Evolutionary conservation across 2,113 vertebrate species (phyloP).

Genomic region (Mola mola): DNA sequence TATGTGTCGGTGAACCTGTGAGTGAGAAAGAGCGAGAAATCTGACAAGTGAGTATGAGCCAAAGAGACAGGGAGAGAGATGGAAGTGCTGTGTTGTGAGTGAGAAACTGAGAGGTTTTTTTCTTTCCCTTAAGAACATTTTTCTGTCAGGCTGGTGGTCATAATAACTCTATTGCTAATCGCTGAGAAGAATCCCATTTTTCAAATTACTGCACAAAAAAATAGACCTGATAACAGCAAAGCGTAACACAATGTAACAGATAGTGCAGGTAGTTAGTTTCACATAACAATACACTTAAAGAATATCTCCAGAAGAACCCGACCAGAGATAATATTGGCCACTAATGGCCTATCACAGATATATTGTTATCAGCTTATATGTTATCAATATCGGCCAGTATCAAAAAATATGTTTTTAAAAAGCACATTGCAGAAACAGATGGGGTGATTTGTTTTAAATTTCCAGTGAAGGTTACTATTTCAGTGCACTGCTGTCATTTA

Average conservation of each 20-base stretch:
- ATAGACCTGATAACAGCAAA: not conserved
- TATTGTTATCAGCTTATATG: too few relatives aligned
- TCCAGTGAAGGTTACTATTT: too few relatives aligned
- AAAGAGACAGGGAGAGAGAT: slow-evolving; percentile 58
- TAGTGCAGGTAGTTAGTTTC: not conserved
- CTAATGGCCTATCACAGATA: too few relatives aligned
- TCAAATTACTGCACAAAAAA: not conserved
- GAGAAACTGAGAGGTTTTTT: slow-evolving; percentile 43
- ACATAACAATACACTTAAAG: too few relatives aligned
- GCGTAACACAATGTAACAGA: not conserved
- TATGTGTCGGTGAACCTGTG: slow-evolving; percentile 66
- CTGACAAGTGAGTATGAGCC: slow-evolving; percentile 63
- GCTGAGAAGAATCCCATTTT: not conserved
- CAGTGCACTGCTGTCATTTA: too few relatives aligned
- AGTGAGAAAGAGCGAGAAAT: slow-evolving; percentile 57
- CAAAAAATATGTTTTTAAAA: too few relatives aligned
- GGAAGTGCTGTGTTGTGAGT: slow-evolving; percentile 51
- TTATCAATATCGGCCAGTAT: too few relatives aligned
- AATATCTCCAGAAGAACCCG: too few relatives aligned
- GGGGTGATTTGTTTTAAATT: too few relatives aligned
- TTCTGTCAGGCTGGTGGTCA: slow-evolving; percentile 45
- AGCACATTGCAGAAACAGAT: too few relatives aligned
- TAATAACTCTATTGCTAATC: not conserved
- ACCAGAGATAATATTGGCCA: too few relatives aligned
- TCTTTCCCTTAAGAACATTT: slow-evolving; percentile 38